Evolutionary conservation across 2,797 vertebrate species (phyloP).

Genomic region (Rhabdomys pumilio): DNA sequence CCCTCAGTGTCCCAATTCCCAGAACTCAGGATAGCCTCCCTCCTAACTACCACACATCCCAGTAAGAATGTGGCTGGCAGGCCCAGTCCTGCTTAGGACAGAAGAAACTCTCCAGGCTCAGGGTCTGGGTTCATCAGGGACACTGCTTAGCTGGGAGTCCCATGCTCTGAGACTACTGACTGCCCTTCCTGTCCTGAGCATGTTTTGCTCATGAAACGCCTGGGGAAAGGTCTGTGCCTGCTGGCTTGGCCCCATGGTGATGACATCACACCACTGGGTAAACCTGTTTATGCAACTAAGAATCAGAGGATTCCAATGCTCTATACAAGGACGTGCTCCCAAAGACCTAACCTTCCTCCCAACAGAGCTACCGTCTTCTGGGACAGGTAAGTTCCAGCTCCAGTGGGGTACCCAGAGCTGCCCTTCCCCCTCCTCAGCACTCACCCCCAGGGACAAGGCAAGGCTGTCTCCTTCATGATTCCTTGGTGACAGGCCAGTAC

Average conservation of each 20-base stretch:
- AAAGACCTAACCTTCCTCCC: neutral
- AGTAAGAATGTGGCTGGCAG: neutral
- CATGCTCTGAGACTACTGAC: neutral
- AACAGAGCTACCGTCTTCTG: neutral
- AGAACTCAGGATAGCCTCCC: neutral
- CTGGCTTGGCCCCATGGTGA: neutral
- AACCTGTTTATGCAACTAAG: neutral
- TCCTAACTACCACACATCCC: neutral
- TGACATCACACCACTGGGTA: neutral
- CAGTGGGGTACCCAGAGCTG: neutral
- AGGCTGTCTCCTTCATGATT: neutral
- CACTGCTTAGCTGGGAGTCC: neutral
- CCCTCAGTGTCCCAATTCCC: neutral
- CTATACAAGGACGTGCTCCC: neutral
- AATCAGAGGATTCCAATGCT: neutral
- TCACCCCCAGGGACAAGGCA: neutral
- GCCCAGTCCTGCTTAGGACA: neutral
- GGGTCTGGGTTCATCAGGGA: neutral
- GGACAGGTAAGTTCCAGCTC: neutral
- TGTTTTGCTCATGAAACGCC: neutral
- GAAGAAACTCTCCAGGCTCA: neutral
- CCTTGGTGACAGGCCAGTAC: neutral
- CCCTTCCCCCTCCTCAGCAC: neutral
- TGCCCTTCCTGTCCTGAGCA: neutral
- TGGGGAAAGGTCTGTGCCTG: neutral